Evolutionary conservation across 1,140 invertebrate genomes (phyloP).

Genomic region (Ridgeia piscesae): DNA sequence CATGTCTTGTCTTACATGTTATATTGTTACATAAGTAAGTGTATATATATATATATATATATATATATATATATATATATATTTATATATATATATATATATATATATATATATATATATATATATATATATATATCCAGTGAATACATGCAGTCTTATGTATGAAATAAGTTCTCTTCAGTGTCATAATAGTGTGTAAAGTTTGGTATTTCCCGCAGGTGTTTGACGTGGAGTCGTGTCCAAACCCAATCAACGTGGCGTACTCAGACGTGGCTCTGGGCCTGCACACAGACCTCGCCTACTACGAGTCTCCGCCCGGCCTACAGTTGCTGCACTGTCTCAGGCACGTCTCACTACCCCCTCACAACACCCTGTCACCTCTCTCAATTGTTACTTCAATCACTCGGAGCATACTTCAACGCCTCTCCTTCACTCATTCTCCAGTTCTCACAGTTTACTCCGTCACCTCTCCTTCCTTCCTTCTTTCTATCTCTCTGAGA

Average conservation of each 20-base stretch:
- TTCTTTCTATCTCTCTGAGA: too few relatives aligned
- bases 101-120: too few relatives aligned
- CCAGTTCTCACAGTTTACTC: neutral
- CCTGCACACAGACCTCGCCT: constrained; percentile 52
- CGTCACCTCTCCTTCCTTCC: too few relatives aligned
- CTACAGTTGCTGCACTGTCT: constrained; percentile 52
- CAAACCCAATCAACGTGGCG: constrained; percentile 51
- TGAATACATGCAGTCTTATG: neutral
- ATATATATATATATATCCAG: too few relatives aligned
- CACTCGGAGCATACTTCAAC: too few relatives aligned
- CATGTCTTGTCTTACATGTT: too few relatives aligned
- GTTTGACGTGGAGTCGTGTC: constrained; percentile 38
- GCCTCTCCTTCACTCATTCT: too few relatives aligned
- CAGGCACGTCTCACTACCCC: constrained; percentile 33
- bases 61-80: too few relatives aligned
- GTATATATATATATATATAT: too few relatives aligned
- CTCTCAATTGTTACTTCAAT: too few relatives aligned
- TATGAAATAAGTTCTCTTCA: neutral
- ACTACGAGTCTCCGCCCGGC: constrained; percentile 55
- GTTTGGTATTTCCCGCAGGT: constrained; percentile 27
- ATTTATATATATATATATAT: too few relatives aligned
- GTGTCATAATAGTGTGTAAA: neutral
- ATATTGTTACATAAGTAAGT: too few relatives aligned
- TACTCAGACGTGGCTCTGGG: constrained; percentile 43
- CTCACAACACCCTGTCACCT: neutral